phyloP scores from a whole-genome alignment of 2,797 vertebrate genomes.

The Sciurus vulgaris region DNA sequence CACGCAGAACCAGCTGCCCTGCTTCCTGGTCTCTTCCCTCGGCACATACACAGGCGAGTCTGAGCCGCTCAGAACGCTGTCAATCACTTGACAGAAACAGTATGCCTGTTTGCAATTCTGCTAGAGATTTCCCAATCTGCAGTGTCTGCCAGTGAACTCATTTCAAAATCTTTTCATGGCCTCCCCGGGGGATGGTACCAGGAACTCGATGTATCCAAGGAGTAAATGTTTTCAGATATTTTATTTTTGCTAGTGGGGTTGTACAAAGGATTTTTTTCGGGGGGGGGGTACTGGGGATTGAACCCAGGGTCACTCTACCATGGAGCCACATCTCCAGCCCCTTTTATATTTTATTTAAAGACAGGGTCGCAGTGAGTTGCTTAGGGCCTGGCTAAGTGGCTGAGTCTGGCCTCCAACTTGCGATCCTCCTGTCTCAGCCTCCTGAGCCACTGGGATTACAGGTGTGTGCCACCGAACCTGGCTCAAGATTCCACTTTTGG shows the following conservation, averaged over 20 bases:
- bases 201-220: not conserved
- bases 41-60: not conserved
- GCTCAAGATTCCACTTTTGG: not conserved
- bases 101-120: not conserved
- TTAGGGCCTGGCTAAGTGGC: too few species aligned
- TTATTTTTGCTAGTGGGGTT: not conserved
- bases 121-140: not conserved
- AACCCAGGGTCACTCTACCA: too few species aligned
- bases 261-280: not conserved
- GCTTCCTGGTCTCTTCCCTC: too few species aligned
- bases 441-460: too few species aligned
- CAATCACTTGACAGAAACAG: not conserved
- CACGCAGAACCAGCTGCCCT: not conserved
- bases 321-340: too few species aligned
- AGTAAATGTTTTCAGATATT: not conserved
- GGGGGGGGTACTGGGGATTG: too few species aligned
- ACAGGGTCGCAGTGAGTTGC: too few species aligned
- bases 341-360: too few species aligned
- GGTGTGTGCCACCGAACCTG: accelerated
- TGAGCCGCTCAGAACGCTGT: not conserved
- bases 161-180: not conserved
- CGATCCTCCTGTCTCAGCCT: too few species aligned
- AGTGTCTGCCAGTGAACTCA: not conserved
- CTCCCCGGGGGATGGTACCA: not conserved
- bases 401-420: too few species aligned